Evolutionary conservation across 2,888 invertebrate genomes (phyloP).

Genomic region (Volucella bombylans): DNA sequence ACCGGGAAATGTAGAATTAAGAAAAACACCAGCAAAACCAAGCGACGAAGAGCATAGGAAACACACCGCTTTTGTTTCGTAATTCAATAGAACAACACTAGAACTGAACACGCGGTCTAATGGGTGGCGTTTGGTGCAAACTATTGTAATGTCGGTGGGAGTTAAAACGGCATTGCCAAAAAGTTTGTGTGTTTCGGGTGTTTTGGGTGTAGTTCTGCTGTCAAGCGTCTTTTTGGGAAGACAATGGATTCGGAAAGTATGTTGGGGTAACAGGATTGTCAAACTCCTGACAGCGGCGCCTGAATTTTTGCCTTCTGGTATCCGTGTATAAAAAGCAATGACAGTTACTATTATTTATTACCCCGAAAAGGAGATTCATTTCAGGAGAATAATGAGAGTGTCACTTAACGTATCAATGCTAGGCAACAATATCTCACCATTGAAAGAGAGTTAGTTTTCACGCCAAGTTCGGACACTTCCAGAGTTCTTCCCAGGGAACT

Average conservation of each 20-base stretch:
- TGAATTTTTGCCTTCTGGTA: conserved; percentile 1
- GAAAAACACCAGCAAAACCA: background rate
- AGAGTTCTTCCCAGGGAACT: no score
- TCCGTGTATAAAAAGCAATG: background rate
- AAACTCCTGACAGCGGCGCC: conserved; percentile 15
- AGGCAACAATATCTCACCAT: no score
- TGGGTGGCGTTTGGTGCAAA: conserved; percentile 1
- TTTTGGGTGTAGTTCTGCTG: background rate
- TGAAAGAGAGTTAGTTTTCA: no score
- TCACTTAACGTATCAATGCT: no score
- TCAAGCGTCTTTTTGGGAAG: background rate
- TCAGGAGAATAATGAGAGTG: no score
- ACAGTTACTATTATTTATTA: background rate
- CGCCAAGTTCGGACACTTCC: no score
- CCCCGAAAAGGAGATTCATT: no score
- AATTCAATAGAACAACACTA: conserved; percentile 47
- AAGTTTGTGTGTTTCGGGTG: background rate
- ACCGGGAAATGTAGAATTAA: conserved; percentile 8
- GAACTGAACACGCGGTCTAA: conserved; percentile 22
- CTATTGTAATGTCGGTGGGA: background rate
- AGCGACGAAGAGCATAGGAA: background rate
- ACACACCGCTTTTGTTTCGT: conserved; percentile 35
- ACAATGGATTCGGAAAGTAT: conserved; percentile 9
- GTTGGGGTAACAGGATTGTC: background rate
- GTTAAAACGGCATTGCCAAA: background rate